These are phyloP conservation scores for Scartelaos histophorus DNA, from an alignment of 2,113 vertebrate species.

Conservation along the genomic window DNA sequence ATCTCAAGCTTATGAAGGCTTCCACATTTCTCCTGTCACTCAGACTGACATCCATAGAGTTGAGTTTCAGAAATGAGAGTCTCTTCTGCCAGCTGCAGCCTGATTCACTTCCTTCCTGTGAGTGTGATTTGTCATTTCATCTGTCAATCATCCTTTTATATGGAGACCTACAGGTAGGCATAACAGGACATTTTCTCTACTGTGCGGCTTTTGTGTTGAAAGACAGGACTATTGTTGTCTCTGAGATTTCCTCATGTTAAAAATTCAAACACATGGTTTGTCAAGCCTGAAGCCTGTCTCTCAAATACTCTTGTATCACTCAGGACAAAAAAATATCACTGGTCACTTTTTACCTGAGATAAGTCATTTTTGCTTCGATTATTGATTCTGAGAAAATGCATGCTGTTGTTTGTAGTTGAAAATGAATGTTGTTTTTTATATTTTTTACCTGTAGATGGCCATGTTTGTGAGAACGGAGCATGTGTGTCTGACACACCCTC, in stretches of 20 bases:
- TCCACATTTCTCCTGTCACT: constrained; percentile 9
- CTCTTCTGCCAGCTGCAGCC: constrained; percentile 3
- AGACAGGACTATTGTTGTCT: neutral
- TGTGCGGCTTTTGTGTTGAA: neutral
- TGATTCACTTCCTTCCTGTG: constrained; percentile 13
- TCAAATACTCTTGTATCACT: too few relatives aligned
- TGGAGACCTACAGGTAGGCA: neutral
- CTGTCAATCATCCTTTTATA: constrained; percentile 4
- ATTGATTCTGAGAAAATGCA: too few relatives aligned
- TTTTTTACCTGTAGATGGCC: too few relatives aligned
- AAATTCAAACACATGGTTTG: neutral
- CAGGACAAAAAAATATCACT: too few relatives aligned
- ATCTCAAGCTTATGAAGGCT: constrained; percentile 1
- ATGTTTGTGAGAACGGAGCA: too few relatives aligned
- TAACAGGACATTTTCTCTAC: neutral
- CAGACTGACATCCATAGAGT: neutral
- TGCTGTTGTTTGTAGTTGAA: too few relatives aligned
- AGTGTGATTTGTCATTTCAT: constrained; percentile 10
- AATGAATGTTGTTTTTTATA: too few relatives aligned
- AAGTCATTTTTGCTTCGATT: too few relatives aligned
- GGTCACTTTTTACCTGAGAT: too few relatives aligned
- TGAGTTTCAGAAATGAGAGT: constrained; percentile 8
- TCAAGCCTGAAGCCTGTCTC: neutral
- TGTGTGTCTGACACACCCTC: too few relatives aligned
- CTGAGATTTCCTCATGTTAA: neutral